Base-by-base conservation (phyloP, 1,140 invertebrate species). In the Trichogramma pretiosum region DNA sequence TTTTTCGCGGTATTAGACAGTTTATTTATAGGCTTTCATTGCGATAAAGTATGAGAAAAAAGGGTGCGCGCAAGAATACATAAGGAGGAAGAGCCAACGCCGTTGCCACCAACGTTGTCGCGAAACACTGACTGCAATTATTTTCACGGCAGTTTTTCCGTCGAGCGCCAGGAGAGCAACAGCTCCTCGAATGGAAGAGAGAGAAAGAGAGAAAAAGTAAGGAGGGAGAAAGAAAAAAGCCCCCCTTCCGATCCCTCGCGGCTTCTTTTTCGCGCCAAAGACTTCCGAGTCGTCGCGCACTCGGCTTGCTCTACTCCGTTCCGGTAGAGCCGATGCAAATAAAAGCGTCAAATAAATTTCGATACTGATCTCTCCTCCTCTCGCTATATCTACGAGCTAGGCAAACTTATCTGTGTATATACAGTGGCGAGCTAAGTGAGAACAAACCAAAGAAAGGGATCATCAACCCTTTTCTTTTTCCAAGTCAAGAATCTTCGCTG, bases 21-120 rank as follows among this genome's bases (percentile, higher is more conserved):
- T 61, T 70, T 72, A 70, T 72, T 72, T 70, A 72, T 72, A 63
- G 64, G 58, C 58, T 68, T 70, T 69, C 66, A 70, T 70, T 70
- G n/a, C 9, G 41, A 44, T 44, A 44, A 44, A 38, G 26, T 19
- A 44, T n/a, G 41, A 30, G 18, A 10, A 40, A 22, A 40, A 67
- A 70, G 63, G n/a, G 61, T 43, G 49, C 64, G 56, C n/a, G n/a
- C n/a, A n/a, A n/a, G n/a, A n/a, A n/a, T n/a, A n/a, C n/a, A n/a
- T n/a, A n/a, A n/a, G n/a, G n/a, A n/a, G n/a, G n/a, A n/a, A n/a
- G n/a, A n/a, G n/a, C n/a, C n/a, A n/a, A n/a, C n/a, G n/a, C n/a
- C n/a, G n/a, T n/a, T n/a, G n/a, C n/a, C n/a, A n/a, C n/a, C n/a
- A n/a, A n/a, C 50, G 56, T 61, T 58, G 55, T 63, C 59, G 63